Evolutionary conservation across 2,797 vertebrate species (phyloP).

Genomic region (Vultur gryphus): DNA sequence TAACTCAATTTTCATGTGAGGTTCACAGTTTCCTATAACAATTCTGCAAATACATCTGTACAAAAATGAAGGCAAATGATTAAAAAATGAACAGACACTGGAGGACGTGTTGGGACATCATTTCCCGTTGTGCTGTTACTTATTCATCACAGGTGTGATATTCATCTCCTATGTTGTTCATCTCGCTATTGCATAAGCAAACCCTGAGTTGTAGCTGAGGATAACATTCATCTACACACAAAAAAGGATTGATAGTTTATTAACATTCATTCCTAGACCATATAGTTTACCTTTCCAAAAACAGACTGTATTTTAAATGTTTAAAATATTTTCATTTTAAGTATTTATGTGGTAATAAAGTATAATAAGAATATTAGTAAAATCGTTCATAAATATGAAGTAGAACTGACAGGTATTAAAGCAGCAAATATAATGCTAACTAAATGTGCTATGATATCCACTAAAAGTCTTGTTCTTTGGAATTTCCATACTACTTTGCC

Average conservation of each 20-base stretch:
- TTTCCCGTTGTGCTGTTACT: background rate
- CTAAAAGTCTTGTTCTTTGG: slow-evolving; percentile 73
- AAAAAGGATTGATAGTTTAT: background rate
- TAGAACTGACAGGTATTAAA: slow-evolving; percentile 69
- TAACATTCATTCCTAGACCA: background rate
- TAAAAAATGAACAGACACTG: background rate
- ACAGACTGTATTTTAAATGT: background rate
- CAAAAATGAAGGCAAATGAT: background rate
- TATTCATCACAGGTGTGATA: background rate
- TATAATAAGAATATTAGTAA: background rate
- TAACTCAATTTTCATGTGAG: background rate
- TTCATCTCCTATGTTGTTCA: background rate
- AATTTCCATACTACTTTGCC: slow-evolving; percentile 69
- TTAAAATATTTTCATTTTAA: background rate
- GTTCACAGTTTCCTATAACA: background rate
- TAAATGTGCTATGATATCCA: slow-evolving; percentile 40
- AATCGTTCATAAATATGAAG: background rate
- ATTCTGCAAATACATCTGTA: background rate
- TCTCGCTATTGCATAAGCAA: background rate
- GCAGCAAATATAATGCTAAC: slow-evolving; percentile 63
- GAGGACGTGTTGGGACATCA: background rate
- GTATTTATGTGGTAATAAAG: background rate
- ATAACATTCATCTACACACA: background rate
- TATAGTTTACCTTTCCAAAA: background rate
- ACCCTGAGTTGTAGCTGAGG: background rate